Base-by-base conservation (phyloP, 2,113 vertebrate species). In the Eubucco bourcierii region DNA sequence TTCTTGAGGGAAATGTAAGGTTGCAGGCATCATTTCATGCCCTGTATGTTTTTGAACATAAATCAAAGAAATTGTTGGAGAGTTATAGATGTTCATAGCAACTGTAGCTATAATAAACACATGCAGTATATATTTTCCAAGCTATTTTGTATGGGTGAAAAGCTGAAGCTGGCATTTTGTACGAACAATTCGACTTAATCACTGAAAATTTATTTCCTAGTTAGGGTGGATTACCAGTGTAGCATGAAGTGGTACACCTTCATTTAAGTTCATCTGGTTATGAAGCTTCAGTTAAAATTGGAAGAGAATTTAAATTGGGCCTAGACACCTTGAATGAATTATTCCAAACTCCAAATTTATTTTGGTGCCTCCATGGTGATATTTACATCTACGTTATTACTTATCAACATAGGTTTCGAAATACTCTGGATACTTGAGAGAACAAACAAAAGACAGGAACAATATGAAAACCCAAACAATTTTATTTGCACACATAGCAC, bases 1-100 rank as follows among this genome's bases (percentile, higher is more conserved):
- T 97, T 98, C 97, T 98, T 98, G 97, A 97, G 97, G 95, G 97
- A 98, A 98, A 97, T 96, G 96, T 98, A 96, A 98, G 97, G 97
- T 97, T 98, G 97, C 97, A 97, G 97, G 97, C 97, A 97, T 98
- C 97, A 98, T 98, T 98, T 98, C 98, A 98, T 98, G 97, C 97
- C 97, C 95, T 98, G 97, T 97, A 97, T 98, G 97, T 97, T 98
- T 98, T 97, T 97, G 96, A 97, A 98, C 97, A 98, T 98, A 98
- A 98, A 98, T 98, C 98, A 98, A 97, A 96, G 96, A 97, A 98
- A 98, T 97, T 97, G 98, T 98, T 97, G 96, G 97, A 96, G 95
- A 97, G 97, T 98, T 98, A 98, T 97, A 96, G 96, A 97, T 97
- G 96, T 97, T 97, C 98, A 97, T 98, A 97, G 98, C 97, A 95